Conservation (phyloP, 2,888 invertebrate species). For the Dichetophora obliterata region DNA sequence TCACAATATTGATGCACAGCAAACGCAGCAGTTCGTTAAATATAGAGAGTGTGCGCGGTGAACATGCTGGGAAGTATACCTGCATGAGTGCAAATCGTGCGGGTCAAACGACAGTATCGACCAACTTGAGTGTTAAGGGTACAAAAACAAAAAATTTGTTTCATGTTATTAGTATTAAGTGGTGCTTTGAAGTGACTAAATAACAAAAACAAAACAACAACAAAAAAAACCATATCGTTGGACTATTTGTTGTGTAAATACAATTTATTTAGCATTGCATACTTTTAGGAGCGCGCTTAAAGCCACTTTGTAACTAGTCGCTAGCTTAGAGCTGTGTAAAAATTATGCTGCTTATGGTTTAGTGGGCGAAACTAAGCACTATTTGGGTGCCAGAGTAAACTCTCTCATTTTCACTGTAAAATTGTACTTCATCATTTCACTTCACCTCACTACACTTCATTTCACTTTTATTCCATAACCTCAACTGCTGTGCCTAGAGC, state of each 20-base stretch:
- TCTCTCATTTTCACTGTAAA: too few relatives aligned
- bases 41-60: conserved; percentile 74
- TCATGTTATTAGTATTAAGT: too few relatives aligned
- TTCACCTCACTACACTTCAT: conserved; percentile 7
- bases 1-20: conserved; percentile 70
- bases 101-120: conserved; percentile 70
- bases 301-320: neutral
- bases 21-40: conserved; percentile 75
- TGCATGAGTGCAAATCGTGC: conserved; percentile 78
- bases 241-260: neutral
- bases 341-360: neutral
- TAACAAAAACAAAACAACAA: neutral
- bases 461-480: conserved; percentile 11
- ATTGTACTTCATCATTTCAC: too few relatives aligned
- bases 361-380: too few relatives aligned
- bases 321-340: neutral
- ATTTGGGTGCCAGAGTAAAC: too few relatives aligned
- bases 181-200: neutral
- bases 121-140: conserved; percentile 67
- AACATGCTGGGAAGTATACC: conserved; percentile 81
- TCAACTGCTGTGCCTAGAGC: conserved; percentile 58
- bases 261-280: conserved; percentile 17
- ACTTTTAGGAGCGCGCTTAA: conserved; percentile 26
- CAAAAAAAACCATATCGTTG: neutral
- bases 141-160: conserved; percentile 50